Base-by-base conservation (phyloP, 2,113 vertebrate species). In the Petrocephalus zakoni region DNA sequence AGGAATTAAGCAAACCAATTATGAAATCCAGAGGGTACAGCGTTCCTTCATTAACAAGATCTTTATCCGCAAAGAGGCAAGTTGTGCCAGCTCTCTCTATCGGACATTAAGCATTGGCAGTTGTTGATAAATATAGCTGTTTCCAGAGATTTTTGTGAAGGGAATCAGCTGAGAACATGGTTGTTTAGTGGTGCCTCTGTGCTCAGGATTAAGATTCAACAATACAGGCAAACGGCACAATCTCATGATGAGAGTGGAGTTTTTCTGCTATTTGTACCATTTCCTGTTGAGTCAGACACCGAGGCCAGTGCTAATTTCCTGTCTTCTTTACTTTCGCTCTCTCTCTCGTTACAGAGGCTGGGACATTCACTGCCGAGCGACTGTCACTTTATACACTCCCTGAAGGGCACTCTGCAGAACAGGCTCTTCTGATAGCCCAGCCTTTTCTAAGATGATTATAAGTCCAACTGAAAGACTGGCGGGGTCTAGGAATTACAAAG, bases 1-100 rank as follows among this genome's bases (percentile, higher is more conserved):
- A 90, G 29, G 90, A 85, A 21, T 85, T 90, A 88, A 88, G 87
- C 91, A 90, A 94, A 78, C 29, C 91, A 89, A 90, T 91, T 94
- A 92, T 92, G 89, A 46, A 47, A 47, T 83, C 10, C 81, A 83
- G 42, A 83, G 19, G 91, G 92, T 88, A 61, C 89, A 90, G 91
- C 88, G 90, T 90, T 88, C 88, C 92, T 92, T 90, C 49, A 90
- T 89, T 89, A 88, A 90, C 87, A 87, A 90, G 92, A 89, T 89
- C 90, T 86, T 17, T 84, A 90, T 91, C 90, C 87, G 75, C 87
- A 34, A 78, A 55, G 19, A 84, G 87, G 85, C 90, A 90, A 89
- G 88, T 87, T 90, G 61, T 58, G 86, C 85, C 72, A 85, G 46
- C 22, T 25, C n/a, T 51, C 22, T 47, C 21, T 49, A 51, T 49